Evolutionary conservation across 2,797 vertebrate genomes (phyloP), one percentile per base, ranked within the genome.

Genomic region (Myotis daubentonii): DNA sequence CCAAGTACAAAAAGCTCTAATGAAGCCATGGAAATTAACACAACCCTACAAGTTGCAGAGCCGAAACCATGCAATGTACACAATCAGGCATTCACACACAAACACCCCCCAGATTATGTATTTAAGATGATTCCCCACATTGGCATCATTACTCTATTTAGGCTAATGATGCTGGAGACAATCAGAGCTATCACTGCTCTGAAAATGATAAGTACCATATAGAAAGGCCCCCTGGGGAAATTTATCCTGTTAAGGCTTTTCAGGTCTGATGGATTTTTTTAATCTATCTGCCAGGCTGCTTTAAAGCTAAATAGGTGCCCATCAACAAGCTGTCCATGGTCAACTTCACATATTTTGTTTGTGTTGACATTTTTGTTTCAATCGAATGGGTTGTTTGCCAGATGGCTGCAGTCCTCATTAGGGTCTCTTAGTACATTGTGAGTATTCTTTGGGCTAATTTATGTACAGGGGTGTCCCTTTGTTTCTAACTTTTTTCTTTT

Each of bases 181-280:
- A 47, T 91, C 94, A 79, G 75, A 68, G 80, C 90, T 41, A 94
- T 93, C 94, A 33, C 16, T 17, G 90, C 81, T 94, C 92, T 85
- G 92, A 84, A 97, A 97, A 96, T 95, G 93, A 79, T 96, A 92
- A 94, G 96, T 91, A 94, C 97, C 80, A 51, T 92, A 96, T 93
- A 97, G 96, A 94, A 97, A 96, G 82, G 71, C 94, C 95, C 96
- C 87, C 94, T 1, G 1, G 96, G 96, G 97, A 97, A 97, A 97
- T 96, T 75, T 91, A 95, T 93, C 51, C 96, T 96, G 96, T 94
- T 89, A 96, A 93, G 94, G 25, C 83, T 96, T 97, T 96, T 96
- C 96, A 92, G 96, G 81, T 95, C 96, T 96, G 97, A 97, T 96
- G 92, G 94, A 97, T 97, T 97, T 95, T 97, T 97, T 97, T 80